phyloP scores from a whole-genome alignment of 2,888 invertebrate species.

The Caenorhabditis virilis region DNA sequence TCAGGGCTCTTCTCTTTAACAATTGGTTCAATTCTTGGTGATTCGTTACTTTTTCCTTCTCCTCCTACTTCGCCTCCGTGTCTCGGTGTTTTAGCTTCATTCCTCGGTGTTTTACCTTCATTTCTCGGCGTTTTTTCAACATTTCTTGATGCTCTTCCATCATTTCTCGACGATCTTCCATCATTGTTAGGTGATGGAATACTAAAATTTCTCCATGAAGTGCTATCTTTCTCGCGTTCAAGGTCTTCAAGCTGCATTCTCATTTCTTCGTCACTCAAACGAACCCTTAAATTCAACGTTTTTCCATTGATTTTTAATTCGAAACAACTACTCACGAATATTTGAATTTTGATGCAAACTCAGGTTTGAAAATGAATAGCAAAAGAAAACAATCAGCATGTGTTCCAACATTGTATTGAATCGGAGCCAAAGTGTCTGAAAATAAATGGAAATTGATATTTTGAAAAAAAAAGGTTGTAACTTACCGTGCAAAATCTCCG shows the following conservation, averaged over 20 bases:
- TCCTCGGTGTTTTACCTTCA: too few relatives aligned
- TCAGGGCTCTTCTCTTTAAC: neutral
- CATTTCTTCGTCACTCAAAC: constrained; percentile 20
- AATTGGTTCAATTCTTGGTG: neutral
- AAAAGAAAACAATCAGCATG: constrained; percentile 24
- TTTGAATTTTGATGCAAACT: constrained; percentile 11
- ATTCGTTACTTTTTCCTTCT: too few relatives aligned
- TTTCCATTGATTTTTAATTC: neutral
- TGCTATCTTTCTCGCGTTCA: constrained; percentile 16
- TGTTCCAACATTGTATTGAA: constrained; percentile 26
- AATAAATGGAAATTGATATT: neutral
- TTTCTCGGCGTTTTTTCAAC: neutral
- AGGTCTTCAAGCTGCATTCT: constrained; percentile 11
- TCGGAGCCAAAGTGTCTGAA: constrained; percentile 32
- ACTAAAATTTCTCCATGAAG: too few relatives aligned
- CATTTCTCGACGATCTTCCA: too few relatives aligned
- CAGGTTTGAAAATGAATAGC: constrained; percentile 16
- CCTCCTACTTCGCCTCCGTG: too few relatives aligned
- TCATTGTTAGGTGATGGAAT: too few relatives aligned
- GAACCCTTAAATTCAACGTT: constrained; percentile 7
- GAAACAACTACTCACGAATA: constrained; percentile 12
- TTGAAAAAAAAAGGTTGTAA: neutral
- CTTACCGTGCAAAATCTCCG: constrained; percentile 22
- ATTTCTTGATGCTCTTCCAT: neutral
- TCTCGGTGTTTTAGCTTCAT: too few relatives aligned